These are phyloP conservation scores for Cyanoramphus novaezelandiae DNA, from an alignment of 2,113 vertebrate species.

Conservation along the genomic window DNA sequence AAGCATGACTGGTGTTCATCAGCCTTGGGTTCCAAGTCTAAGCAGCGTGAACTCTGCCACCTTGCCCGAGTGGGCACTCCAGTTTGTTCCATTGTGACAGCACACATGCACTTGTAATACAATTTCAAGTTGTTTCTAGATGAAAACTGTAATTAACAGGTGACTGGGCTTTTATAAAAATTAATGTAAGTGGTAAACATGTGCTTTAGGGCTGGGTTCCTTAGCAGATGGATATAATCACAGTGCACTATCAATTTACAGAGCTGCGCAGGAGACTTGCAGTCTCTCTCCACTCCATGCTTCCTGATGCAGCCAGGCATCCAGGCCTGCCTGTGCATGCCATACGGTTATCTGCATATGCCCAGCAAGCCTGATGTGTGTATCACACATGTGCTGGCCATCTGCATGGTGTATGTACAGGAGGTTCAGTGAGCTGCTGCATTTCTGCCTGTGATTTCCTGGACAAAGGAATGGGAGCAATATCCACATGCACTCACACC, in stretches of 20 bases:
- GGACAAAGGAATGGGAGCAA: background rate
- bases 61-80: fast-evolving
- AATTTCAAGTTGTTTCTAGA: background rate
- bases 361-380: background rate
- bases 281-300: background rate
- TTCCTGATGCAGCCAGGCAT: background rate
- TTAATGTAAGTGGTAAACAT: background rate
- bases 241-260: background rate
- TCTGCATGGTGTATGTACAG: background rate
- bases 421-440: fast-evolving
- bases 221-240: background rate
- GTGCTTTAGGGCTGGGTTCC: background rate
- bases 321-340: background rate
- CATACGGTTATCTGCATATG: background rate
- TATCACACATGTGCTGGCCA: constrained; percentile 18
- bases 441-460: background rate
- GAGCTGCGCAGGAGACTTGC: fast-evolving
- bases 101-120: background rate
- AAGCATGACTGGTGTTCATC: fast-evolving
- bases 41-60: fast-evolving
- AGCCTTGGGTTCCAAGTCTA: background rate
- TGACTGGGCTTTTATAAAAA: background rate
- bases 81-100: fast-evolving
- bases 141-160: background rate
- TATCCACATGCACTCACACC: background rate